Evolutionary conservation across 1,140 invertebrate species (phyloP).

Genomic region (Catajapyx aquilonaris): DNA sequence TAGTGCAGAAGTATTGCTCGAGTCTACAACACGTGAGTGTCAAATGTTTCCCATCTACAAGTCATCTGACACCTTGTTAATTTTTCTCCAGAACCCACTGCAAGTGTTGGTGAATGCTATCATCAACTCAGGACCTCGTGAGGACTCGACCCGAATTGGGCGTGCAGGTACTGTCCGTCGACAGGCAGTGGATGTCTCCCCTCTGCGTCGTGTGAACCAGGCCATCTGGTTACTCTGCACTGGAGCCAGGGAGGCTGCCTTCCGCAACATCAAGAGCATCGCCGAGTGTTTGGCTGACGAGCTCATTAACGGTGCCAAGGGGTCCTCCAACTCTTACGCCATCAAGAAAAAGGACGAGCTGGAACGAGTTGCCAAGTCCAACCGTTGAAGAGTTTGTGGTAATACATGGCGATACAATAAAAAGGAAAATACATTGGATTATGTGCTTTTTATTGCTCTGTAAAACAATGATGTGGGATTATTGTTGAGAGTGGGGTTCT

Average conservation of each 20-base stretch:
- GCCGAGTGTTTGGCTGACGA: slow-evolving; percentile 99
- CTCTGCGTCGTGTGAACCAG: slow-evolving; percentile 92
- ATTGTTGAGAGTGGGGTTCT: no score
- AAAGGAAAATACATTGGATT: no score
- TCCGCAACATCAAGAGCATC: slow-evolving; percentile 99
- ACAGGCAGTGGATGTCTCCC: slow-evolving; percentile 98
- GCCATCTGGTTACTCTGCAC: slow-evolving; percentile 98
- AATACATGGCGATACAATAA: no score
- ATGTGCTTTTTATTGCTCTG: no score
- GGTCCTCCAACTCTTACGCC: slow-evolving; percentile 97
- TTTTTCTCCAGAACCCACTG: slow-evolving; percentile 50
- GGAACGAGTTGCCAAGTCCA: slow-evolving; percentile 99
- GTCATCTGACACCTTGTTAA: neutral
- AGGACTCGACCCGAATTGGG: slow-evolving; percentile 99
- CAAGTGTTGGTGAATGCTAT: slow-evolving; percentile 93
- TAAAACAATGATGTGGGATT: no score
- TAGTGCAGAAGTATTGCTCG: no score
- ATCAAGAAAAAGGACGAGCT: slow-evolving; percentile 99
- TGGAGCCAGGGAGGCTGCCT: slow-evolving; percentile 94
- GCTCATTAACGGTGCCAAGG: slow-evolving; percentile 84
- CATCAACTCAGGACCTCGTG: slow-evolving; percentile 96
- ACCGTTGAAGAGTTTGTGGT: slow-evolving; percentile 58
- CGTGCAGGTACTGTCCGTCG: slow-evolving; percentile 96
- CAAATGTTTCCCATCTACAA: no score
- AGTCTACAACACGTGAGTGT: no score